Conservation (phyloP, 2,797 vertebrate genomes). For the Notamacropus eugenii region DNA sequence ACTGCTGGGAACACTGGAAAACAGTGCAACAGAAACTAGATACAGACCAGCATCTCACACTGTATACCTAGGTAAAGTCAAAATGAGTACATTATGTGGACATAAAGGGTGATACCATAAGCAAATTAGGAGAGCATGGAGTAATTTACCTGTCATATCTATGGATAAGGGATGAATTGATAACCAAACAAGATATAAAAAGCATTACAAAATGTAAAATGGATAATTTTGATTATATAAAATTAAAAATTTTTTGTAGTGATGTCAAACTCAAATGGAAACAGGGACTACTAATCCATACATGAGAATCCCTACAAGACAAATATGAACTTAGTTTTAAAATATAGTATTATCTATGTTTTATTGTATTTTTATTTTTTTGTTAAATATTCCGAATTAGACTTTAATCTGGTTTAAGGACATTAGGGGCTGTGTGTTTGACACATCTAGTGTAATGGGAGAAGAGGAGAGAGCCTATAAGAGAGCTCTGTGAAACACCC, state of each 20-base stretch:
- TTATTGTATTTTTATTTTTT: constrained; percentile 4
- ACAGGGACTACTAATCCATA: not conserved
- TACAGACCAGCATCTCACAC: not conserved
- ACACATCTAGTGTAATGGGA: not conserved
- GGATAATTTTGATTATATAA: not conserved
- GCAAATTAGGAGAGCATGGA: not conserved
- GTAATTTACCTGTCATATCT: not conserved
- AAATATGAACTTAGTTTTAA: not conserved
- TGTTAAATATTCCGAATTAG: not conserved
- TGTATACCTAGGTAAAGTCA: not conserved
- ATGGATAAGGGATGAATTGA: not conserved
- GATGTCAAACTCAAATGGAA: not conserved
- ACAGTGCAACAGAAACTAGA: not conserved
- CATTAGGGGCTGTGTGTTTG: not conserved
- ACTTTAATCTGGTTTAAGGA: not conserved
- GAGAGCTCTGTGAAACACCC: not conserved
- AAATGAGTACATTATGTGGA: not conserved
- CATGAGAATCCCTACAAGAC: not conserved
- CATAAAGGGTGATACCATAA: not conserved
- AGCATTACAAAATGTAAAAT: not conserved
- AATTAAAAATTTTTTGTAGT: not conserved
- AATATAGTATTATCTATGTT: not conserved
- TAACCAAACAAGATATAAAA: not conserved
- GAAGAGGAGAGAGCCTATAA: not conserved
- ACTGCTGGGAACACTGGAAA: not conserved